Conservation (phyloP, 92 coral and sea anemone species). For the Actinernus sp. region DNA sequence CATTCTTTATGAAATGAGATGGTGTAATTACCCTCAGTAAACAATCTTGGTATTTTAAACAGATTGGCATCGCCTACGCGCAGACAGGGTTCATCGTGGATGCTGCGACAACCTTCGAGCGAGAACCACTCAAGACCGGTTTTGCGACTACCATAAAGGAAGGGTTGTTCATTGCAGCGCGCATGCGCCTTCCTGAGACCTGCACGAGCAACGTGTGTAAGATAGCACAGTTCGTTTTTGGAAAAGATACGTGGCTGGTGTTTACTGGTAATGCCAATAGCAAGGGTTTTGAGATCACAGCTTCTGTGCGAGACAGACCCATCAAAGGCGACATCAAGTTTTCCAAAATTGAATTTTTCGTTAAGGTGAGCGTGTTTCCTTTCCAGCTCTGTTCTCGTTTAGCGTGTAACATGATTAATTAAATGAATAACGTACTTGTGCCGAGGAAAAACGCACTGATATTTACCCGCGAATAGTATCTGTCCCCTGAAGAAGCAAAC, state of each 20-base stretch:
- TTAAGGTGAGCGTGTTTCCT: conserved; percentile 10
- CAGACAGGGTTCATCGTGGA: conserved; percentile 12
- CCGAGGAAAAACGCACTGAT: background rate
- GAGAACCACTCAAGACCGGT: conserved; percentile 30
- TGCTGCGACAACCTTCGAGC: conserved; percentile 5
- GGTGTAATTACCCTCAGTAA: too few species aligned
- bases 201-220: conserved; percentile 16
- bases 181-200: conserved; percentile 9
- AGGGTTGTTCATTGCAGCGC: conserved; percentile 19
- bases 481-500: too few species aligned
- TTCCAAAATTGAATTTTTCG: conserved; percentile 21
- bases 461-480: too few species aligned
- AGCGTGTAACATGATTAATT: too few species aligned
- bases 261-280: conserved; percentile 7
- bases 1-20: too few species aligned
- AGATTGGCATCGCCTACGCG: conserved; percentile 32
- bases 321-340: conserved; percentile 13
- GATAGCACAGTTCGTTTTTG: conserved; percentile 9
- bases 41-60: too few species aligned
- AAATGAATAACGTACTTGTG: background rate
- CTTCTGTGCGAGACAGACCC: conserved; percentile 12
- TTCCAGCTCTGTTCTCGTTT: background rate
- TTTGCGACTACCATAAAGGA: conserved; percentile 9
- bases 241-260: conserved; percentile 19
- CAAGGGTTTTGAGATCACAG: conserved; percentile 16